Evolutionary conservation across 2,888 invertebrate species (phyloP).

Genomic region (Volucella inflata): DNA sequence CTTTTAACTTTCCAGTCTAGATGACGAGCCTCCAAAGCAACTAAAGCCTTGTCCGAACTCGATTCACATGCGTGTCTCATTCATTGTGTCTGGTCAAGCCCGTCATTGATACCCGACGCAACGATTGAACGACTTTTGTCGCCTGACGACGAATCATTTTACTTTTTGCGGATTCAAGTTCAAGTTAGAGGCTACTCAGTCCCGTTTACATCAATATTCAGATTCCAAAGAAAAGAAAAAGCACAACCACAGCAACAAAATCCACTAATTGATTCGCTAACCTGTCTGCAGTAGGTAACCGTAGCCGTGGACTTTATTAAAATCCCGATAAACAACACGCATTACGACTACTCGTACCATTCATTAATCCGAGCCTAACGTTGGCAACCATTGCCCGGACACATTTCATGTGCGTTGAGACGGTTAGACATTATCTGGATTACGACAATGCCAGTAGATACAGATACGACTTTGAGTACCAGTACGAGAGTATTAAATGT

Average conservation of each 20-base stretch:
- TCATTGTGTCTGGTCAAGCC: conserved; percentile 59
- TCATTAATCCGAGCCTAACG: conserved; percentile 42
- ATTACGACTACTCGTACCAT: conserved; percentile 12
- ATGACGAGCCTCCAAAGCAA: conserved; percentile 15
- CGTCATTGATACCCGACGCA: conserved; percentile 48
- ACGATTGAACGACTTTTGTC: conserved; percentile 64
- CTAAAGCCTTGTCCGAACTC: neutral
- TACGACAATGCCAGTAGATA: conserved; percentile 52
- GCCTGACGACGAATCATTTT: conserved; percentile 39
- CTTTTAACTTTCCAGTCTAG: conserved; percentile 1
- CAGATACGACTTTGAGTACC: conserved; percentile 5
- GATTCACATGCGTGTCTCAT: conserved; percentile 52
- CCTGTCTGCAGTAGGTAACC: conserved; percentile 48
- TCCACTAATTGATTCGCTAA: conserved; percentile 69
- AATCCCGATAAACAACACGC: conserved; percentile 69
- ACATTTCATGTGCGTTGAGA: conserved; percentile 50
- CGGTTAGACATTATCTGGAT: conserved; percentile 60
- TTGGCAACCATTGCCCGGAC: neutral
- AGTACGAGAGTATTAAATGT: neutral
- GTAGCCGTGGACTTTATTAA: conserved; percentile 50
- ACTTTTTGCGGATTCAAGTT: conserved; percentile 61
- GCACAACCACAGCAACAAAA: conserved; percentile 25
- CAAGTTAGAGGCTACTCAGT: conserved; percentile 63
- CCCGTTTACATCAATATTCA: conserved; percentile 46
- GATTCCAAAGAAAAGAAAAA: conserved; percentile 35